Evolutionary conservation across 2,797 vertebrate genomes (phyloP).

Genomic region (Muscicapa striata): DNA sequence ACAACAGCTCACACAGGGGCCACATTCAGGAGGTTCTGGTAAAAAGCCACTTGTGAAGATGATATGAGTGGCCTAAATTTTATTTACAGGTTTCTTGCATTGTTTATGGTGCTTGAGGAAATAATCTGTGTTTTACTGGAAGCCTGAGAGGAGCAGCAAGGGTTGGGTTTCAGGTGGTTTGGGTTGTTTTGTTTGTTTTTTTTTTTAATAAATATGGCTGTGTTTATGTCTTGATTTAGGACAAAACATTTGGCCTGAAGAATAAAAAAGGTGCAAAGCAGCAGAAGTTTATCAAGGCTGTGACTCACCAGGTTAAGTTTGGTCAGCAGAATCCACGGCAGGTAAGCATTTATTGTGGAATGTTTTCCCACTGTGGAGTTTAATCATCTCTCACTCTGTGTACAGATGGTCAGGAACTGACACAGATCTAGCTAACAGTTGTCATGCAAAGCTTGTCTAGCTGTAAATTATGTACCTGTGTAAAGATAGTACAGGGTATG

Average conservation of each 20-base stretch:
- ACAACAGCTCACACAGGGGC: not conserved
- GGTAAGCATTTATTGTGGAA: conserved; percentile 56
- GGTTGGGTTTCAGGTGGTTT: not conserved
- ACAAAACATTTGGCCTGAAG: conserved; percentile 98
- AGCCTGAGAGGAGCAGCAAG: not conserved
- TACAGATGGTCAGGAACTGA: not conserved
- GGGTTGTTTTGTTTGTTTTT: not conserved
- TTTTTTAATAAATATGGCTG: not conserved
- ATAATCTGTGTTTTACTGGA: not conserved
- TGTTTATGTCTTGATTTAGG: conserved; percentile 75
- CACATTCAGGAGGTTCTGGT: not conserved
- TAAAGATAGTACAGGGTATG: not conserved
- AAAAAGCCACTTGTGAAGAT: not conserved
- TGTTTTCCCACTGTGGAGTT: not conserved
- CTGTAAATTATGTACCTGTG: not conserved
- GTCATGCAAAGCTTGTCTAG: not conserved
- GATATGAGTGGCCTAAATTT: not conserved
- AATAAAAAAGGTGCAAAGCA: conserved; percentile 99
- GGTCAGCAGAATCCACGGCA: conserved; percentile 82
- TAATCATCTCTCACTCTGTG: accelerated
- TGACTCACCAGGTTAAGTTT: conserved; percentile 94
- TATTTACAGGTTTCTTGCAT: not conserved
- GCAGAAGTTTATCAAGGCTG: conserved; percentile 97
- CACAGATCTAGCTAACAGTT: not conserved
- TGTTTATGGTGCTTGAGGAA: not conserved